phyloP scores from a whole-genome alignment of 2,113 vertebrate genomes.

The Bombycilla garrulus region DNA sequence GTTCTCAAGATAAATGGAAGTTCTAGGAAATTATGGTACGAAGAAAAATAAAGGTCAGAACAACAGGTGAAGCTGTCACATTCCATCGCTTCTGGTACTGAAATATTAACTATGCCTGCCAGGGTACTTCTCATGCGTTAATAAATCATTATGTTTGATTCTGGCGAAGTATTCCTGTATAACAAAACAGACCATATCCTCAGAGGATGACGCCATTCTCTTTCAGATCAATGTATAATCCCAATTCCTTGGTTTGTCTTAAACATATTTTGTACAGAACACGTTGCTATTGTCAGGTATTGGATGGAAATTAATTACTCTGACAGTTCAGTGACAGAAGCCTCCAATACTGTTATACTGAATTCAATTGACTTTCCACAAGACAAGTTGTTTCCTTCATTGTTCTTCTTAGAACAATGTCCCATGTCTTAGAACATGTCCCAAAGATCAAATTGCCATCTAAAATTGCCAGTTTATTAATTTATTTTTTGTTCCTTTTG shows the following conservation, averaged over 20 bases:
- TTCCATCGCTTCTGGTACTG: not conserved
- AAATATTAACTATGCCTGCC: constrained; percentile 59
- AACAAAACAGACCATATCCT: not conserved
- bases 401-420: not conserved
- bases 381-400: not conserved
- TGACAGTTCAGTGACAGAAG: not conserved
- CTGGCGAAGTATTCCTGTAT: not conserved
- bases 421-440: not conserved
- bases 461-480: constrained; percentile 9
- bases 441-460: not conserved
- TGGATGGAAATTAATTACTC: constrained; percentile 11
- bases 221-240: not conserved
- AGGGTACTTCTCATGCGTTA: constrained; percentile 7
- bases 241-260: not conserved
- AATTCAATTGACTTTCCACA: not conserved
- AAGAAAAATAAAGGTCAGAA: constrained; percentile 55
- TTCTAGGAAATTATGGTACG: constrained; percentile 11
- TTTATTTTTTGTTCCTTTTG: not conserved
- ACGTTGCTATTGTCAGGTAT: not conserved
- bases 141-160: constrained; percentile 48
- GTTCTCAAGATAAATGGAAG: constrained; percentile 25
- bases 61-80: constrained; percentile 46
- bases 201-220: not conserved
- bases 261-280: not conserved
- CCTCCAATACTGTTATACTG: not conserved